Percentiles rank a stretch among this genome's conserved stretches.
Conservation (phyloP, 2,888 invertebrate genomes). For the Cephus runcator region DNA sequence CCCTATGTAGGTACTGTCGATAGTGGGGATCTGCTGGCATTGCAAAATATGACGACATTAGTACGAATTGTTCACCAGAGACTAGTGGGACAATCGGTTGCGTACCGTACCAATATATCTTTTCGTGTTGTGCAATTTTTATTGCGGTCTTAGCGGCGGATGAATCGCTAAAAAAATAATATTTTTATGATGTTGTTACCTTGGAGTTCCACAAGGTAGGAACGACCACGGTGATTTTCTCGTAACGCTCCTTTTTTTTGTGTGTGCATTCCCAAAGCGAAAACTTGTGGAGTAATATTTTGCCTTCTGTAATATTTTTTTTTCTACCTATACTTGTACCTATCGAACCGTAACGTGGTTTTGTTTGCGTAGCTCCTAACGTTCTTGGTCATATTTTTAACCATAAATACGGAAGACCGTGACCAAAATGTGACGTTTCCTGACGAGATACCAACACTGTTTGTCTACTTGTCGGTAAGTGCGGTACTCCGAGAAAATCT, state of each 20-base stretch:
- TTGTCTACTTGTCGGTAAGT: constrained; percentile 12
- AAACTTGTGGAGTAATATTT: not conserved
- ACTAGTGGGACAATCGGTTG: constrained; percentile 36
- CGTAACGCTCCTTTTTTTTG: not conserved
- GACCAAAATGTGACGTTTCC: constrained; percentile 58
- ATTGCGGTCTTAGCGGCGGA: constrained; percentile 37
- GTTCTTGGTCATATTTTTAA: constrained; percentile 60
- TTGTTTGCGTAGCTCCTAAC: constrained; percentile 59
- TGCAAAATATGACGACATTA: constrained; percentile 41
- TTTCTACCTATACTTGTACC: not conserved
- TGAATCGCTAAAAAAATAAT: constrained; percentile 33
- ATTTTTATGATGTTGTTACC: constrained; percentile 43
- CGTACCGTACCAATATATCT: constrained; percentile 35
- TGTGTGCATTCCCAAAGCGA: not conserved
- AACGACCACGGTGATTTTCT: constrained; percentile 30
- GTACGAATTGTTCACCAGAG: constrained; percentile 45
- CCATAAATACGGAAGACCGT: constrained; percentile 59
- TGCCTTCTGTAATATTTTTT: not conserved
- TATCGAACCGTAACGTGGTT: not conserved
- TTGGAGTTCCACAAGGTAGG: constrained; percentile 10
- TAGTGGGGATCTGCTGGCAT: constrained; percentile 6
- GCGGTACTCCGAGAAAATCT: constrained; percentile 33
- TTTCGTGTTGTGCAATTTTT: constrained; percentile 44
- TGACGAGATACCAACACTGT: not conserved
- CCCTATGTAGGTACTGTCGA: not conserved